Evolutionary conservation across 2,797 vertebrate species (phyloP), one percentile per base, ranked within the genome.

Genomic region (Mionectes olivaceus): DNA sequence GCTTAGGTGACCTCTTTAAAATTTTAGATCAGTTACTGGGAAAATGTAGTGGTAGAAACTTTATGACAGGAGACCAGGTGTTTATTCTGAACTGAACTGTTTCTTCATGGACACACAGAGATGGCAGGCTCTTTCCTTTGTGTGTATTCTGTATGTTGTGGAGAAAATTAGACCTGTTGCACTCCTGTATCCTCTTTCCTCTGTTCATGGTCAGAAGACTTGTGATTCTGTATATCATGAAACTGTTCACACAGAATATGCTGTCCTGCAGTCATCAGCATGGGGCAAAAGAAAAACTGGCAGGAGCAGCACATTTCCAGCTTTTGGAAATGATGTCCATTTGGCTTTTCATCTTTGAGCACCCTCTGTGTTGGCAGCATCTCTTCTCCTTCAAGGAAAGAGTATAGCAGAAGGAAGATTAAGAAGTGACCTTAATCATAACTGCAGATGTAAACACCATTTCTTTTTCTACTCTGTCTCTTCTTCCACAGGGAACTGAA

Each of bases 351-450:
- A 70, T 65, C 70, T 94, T 89, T 70, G 55, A 73, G 50, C 33
- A 64, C 43, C 44, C 44, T 39, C 32, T 73, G 46, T 73, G 39
- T 53, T 92, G 77, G 80, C 81, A 90, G 39, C 24, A 82, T 76
- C 70, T 61, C 67, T 80, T 32, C 32, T 84, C 17, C 81, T 93
- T 89, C 74, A 92, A 90, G 37, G 56, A 91, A 87, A 68, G 14
- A 73, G 18, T n/a, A 50, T 13, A 85, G 28, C 35, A 63, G 50
- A 52, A 92, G 13, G 19, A 91, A 77, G 59, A 37, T n/a, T 57
- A n/a, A 87, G 63, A 59, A 96, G 32, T 79, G 25, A 52, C 67
- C 90, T 87, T 73, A 92, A 70, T 84, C 55, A 56, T 43, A 89
- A 67, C 67, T 89, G 78, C 59, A 87, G 55, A 84, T 79, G 18